Evolutionary conservation across 1,140 invertebrate genomes (phyloP).

Genomic region (Zelostemma sp.): DNA sequence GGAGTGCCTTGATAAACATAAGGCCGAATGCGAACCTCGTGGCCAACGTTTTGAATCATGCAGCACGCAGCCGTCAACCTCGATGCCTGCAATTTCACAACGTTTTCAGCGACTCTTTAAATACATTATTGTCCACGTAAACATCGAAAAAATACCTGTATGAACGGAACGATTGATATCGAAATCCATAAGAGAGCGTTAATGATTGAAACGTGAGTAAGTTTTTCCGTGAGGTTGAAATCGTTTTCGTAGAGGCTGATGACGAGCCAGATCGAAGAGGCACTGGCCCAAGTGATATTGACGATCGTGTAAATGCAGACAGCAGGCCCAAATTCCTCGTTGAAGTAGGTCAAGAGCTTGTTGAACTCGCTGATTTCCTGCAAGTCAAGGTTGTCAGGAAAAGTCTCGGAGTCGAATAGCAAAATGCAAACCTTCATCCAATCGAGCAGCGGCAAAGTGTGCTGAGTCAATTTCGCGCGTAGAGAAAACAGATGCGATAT

Average conservation of each 20-base stretch:
- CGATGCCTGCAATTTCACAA: conserved; percentile 76
- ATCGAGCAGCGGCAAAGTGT: conserved; percentile 77
- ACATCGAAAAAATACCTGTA: conserved; percentile 75
- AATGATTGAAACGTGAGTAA: conserved; percentile 74
- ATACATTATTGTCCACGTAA: not conserved
- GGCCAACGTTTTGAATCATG: conserved; percentile 78
- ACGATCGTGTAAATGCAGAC: conserved; percentile 81
- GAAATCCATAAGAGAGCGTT: conserved; percentile 79
- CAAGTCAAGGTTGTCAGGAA: no score
- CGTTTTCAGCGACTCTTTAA: conserved; percentile 3
- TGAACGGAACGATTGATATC: conserved; percentile 77
- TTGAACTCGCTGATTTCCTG: conserved; percentile 82
- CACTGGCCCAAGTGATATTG: conserved; percentile 79
- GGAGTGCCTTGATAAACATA: conserved; percentile 84
- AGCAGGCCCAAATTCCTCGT: conserved; percentile 78
- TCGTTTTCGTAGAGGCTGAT: conserved; percentile 71
- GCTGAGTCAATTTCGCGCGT: conserved; percentile 78
- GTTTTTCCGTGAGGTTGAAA: conserved; percentile 67
- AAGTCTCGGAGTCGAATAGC: not conserved
- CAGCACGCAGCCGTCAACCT: conserved; percentile 81
- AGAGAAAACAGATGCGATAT: conserved; percentile 79
- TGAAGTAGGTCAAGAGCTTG: conserved; percentile 81
- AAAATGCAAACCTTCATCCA: conserved; percentile 78
- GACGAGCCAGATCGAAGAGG: conserved; percentile 77
- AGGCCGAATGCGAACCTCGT: conserved; percentile 81